Base-by-base conservation (phyloP, 1,140 invertebrate genomes). In the Zaprionus tsacasi region DNA sequence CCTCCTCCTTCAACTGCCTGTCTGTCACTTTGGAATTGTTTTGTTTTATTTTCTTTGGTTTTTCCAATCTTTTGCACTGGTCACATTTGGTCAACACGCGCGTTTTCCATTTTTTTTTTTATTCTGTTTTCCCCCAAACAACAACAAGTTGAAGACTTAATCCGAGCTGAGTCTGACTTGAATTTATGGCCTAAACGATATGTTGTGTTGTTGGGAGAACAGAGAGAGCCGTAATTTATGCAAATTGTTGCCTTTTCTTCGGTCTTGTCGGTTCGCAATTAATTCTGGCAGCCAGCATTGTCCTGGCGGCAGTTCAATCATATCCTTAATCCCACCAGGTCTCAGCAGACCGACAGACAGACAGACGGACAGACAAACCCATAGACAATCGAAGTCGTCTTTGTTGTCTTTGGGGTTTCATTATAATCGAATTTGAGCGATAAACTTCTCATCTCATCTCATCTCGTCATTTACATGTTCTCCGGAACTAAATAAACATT, bases 401-500 rank as follows among this genome's bases (percentile, higher is more conserved):
- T 79, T 15, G 76, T 89, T 79, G 72, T 83, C 78, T 81, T 74
- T 80, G 64, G 54, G 74, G 85, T 88, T 76, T 81, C 70, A 69
- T 81, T 87, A 81, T 88, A 85, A 88, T 88, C 85, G 85, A 88
- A 71, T 88, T 89, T 88, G 70, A 66, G 75, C 72, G 81, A 85
- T 85, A 89, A 88, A 88, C 75, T 78, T 64, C 71, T 88, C 58
- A 58, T 64, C 55, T 65, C 61, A 45, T 36, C 76, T 52, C 6
- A 10, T 0, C 40, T 25, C 52, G 61, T 57, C 71, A 79, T 76
- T 79, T 74, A 60, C 74, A 77, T 77, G 64, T 77, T 57, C 64
- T 73, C 27, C 27, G 59, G 11, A 76, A 81, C 75, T 89, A 85
- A 74, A 74, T 85, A 83, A 88, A 89, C 85, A 89, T 88, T 89